Conservation (phyloP, 2,113 vertebrate species). For the Oxyura jamaicensis region DNA sequence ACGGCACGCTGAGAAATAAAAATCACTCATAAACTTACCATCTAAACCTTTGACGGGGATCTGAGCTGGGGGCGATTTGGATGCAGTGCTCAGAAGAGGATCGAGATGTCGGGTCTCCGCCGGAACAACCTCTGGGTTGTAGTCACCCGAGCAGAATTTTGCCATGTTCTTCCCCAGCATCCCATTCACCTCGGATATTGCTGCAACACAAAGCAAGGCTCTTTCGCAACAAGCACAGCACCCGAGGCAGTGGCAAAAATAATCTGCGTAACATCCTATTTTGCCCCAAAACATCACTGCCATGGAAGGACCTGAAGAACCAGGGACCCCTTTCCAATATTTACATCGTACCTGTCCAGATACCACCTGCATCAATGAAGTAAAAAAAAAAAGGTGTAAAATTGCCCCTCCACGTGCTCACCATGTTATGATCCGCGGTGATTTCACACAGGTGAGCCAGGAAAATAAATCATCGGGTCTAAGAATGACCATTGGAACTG, state of each 20-base stretch:
- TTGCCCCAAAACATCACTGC: not conserved
- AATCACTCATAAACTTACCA: conserved; percentile 67
- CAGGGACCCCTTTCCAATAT: not conserved
- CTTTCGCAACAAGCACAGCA: not conserved
- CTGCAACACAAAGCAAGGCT: conserved; percentile 56
- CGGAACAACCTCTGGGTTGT: conserved; percentile 64
- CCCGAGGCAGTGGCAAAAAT: fast-evolving
- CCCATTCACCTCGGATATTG: conserved; percentile 81
- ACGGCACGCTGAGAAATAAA: fast-evolving
- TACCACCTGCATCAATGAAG: fast-evolving
- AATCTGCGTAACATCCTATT: fast-evolving
- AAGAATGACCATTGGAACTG: not conserved
- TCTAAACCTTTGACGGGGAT: conserved; percentile 81
- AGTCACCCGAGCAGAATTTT: conserved; percentile 83
- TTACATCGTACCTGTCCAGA: fast-evolving
- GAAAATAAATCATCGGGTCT: not conserved
- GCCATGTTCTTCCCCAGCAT: conserved; percentile 81
- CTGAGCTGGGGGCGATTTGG: conserved; percentile 59
- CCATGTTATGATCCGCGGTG: fast-evolving
- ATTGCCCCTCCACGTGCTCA: not conserved
- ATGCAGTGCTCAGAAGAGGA: conserved; percentile 72
- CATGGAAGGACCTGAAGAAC: not conserved
- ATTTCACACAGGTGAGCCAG: not conserved
- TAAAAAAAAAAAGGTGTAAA: not conserved
- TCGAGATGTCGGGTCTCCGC: conserved; percentile 79